Conservation (phyloP, 2,888 invertebrate species). For the Beris chalybata region DNA sequence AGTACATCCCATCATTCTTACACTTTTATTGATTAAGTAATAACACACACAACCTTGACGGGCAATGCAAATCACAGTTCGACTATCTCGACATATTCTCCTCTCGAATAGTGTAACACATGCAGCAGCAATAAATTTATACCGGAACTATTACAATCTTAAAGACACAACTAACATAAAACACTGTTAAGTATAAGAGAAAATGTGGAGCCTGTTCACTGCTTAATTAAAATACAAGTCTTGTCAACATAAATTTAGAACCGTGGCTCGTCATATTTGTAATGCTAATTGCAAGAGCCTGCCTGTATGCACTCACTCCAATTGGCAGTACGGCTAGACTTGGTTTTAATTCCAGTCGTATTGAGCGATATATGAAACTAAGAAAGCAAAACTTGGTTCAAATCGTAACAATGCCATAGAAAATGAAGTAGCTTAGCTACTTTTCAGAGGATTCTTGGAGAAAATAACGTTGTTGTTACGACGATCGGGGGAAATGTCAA, state of each 20-base stretch:
- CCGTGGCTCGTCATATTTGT: conserved; percentile 19
- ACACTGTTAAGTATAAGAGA: background rate
- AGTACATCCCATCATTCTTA: conserved; percentile 32
- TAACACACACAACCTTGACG: conserved; percentile 27
- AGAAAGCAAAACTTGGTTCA: too few species aligned
- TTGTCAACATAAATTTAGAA: conserved; percentile 24
- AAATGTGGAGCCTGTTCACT: background rate
- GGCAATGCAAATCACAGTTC: conserved; percentile 1
- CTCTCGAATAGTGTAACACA: too few species aligned
- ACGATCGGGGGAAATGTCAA: too few species aligned
- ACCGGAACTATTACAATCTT: conserved; percentile 23
- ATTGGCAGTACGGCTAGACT: too few species aligned
- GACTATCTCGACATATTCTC: too few species aligned
- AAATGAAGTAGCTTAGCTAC: too few species aligned
- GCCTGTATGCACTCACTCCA: too few species aligned
- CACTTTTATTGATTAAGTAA: conserved; percentile 31
- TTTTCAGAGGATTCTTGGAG: too few species aligned
- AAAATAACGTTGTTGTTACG: too few species aligned
- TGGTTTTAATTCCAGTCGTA: too few species aligned
- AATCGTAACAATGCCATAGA: too few species aligned
- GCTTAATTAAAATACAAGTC: conserved; percentile 21
- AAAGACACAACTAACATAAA: background rate
- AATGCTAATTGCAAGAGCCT: conserved; percentile 16
- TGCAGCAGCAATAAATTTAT: conserved; percentile 13
- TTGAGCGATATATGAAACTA: too few species aligned